Base-by-base conservation (phyloP, 35 echinoderm and acorn worm species). In the Acanthaster planci region DNA sequence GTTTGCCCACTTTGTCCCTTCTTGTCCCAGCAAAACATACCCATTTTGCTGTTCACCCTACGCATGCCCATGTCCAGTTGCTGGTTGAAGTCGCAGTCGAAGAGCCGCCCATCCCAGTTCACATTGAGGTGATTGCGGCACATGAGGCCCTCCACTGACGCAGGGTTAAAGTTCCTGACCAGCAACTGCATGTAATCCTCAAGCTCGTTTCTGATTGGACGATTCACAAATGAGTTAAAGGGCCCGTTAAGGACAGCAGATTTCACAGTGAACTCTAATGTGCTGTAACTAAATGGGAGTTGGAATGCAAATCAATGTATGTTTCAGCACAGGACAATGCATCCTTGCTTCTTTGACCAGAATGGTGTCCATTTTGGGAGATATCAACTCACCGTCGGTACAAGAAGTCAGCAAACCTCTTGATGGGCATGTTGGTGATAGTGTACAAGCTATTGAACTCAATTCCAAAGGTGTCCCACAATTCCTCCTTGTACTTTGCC, bases 21-120 rank as follows among this genome's bases (percentile, higher is more conserved):
- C 42, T 6, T 47, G 4, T 47, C 4, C 42, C 12, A 12, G 12
- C 4, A 47, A 47, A 47, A 4, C 42, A 47, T 47, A 47, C 42
- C 42, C 42, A 47, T 47, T 47, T 4, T 47, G 42, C 42, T 47
- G 42, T 47, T 47, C 42, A 47, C 42, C 42, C 42, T 47, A 12
- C 42, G 4, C 42, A 47, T 47, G 42, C 42, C 42, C 56, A 97
- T 57, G 72, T 97, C 90, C 36, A 97, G 64, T 44, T 97, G 93
- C 37, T 97, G 93, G 51, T 97, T 97, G 52, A 97, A 88, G 78
- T 97, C 93, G 39, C 93, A 97, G 64, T 97, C 93, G 82, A 83
- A 97, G 38, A 97, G 58, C 1, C 76, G 55, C 16, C 93, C 93
- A 36, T 97, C 86, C 86, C 86, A 97, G 31, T 83, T 84, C 1